A percentile compares a stretch with the other conserved stretches of the same genome.
Conservation (phyloP, 2,797 vertebrate species). For the Neoniphon sammara region DNA sequence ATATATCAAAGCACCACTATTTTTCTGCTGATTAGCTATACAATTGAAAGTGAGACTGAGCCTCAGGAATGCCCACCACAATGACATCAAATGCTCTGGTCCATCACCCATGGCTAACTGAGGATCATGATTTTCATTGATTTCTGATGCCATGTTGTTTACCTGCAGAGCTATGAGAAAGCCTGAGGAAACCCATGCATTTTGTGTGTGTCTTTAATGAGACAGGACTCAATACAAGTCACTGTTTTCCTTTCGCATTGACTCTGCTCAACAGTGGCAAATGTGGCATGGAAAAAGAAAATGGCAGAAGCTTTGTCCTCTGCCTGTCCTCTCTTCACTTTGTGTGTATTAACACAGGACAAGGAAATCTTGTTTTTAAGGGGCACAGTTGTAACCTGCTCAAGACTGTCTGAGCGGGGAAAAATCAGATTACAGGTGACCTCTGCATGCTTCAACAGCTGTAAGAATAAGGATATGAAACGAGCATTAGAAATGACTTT, state of each 20-base stretch:
- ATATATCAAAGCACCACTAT: slow-evolving; percentile 3
- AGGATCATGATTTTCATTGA: slow-evolving; percentile 35
- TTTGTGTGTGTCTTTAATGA: slow-evolving; percentile 23
- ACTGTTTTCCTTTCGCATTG: slow-evolving; percentile 12
- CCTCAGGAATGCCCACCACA: slow-evolving; percentile 4
- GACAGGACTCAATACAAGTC: slow-evolving; percentile 46
- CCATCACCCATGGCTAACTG: slow-evolving; percentile 1
- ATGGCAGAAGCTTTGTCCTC: not conserved
- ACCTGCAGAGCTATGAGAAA: slow-evolving; percentile 29
- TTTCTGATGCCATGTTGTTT: slow-evolving; percentile 38
- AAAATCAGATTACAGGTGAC: not conserved
- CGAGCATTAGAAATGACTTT: not conserved
- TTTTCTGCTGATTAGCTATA: not conserved
- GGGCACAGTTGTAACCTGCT: not conserved
- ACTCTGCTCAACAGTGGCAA: slow-evolving; percentile 9
- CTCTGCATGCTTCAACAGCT: not conserved
- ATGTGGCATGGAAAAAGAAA: slow-evolving; percentile 2
- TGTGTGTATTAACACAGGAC: not conserved
- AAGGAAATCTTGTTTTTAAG: not conserved
- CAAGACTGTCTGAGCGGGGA: not conserved
- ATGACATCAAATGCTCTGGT: slow-evolving; percentile 10
- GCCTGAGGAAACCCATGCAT: slow-evolving; percentile 43
- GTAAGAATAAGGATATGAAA: not conserved
- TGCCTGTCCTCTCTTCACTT: not conserved
- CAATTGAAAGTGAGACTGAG: not conserved